These are phyloP conservation scores for Panorpa germanica DNA, from an alignment of 2,888 invertebrate genomes.

Conservation along the genomic window DNA sequence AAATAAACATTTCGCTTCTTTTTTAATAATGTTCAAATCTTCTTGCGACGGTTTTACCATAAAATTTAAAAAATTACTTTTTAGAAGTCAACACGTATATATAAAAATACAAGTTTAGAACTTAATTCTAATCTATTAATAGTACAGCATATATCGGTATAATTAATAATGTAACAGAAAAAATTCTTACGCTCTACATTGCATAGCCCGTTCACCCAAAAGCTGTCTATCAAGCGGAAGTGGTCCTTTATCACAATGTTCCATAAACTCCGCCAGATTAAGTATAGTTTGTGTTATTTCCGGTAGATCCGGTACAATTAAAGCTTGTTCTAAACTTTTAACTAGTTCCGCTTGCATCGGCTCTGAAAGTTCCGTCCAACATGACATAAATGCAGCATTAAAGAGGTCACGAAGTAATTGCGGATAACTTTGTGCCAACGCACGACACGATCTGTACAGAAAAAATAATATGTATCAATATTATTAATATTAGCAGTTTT, in stretches of 20 bases:
- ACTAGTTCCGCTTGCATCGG: slow-evolving; percentile 70
- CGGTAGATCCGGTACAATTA: slow-evolving; percentile 83
- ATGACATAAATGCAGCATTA: slow-evolving; percentile 97
- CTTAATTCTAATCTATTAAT: too few species aligned
- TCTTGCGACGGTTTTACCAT: too few species aligned
- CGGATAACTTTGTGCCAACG: slow-evolving; percentile 83
- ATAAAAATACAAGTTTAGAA: too few species aligned
- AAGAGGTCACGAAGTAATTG: slow-evolving; percentile 92
- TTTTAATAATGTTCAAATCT: too few species aligned
- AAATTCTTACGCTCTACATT: slow-evolving; percentile 49
- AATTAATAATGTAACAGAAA: slow-evolving; percentile 5
- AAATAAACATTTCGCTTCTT: too few species aligned
- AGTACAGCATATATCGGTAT: neutral
- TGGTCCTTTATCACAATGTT: slow-evolving; percentile 93
- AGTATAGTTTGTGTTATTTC: slow-evolving; percentile 92
- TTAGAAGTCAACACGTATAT: too few species aligned
- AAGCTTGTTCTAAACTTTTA: slow-evolving; percentile 69
- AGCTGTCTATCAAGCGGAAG: slow-evolving; percentile 75
- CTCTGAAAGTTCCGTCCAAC: slow-evolving; percentile 88
- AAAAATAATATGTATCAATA: slow-evolving; percentile 6
- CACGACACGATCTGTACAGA: slow-evolving; percentile 60
- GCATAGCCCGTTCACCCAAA: slow-evolving; percentile 86
- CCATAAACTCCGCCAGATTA: slow-evolving; percentile 98
- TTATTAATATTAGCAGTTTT: slow-evolving; percentile 4
- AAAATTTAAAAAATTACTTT: too few species aligned